phyloP scores from a whole-genome alignment of 2,888 invertebrate species.

The Acanthosoma haemorrhoidale region DNA sequence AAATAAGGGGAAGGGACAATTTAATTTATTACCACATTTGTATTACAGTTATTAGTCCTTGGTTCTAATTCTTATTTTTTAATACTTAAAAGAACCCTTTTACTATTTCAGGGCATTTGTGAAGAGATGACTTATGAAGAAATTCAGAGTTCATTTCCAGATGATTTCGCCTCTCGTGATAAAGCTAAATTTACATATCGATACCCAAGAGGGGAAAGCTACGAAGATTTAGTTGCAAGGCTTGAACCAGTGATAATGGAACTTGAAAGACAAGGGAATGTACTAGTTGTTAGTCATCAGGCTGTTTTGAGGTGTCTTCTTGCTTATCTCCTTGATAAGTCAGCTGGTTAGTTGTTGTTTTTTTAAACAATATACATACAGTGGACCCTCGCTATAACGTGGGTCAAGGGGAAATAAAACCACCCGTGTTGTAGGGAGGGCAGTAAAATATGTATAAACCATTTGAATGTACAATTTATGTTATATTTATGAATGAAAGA shows the following conservation, averaged over 20 bases:
- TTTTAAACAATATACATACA: neutral
- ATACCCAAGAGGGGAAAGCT: constrained; percentile 82
- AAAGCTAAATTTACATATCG: constrained; percentile 95
- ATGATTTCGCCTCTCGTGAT: constrained; percentile 92
- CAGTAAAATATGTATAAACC: too few species aligned
- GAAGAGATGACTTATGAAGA: constrained; percentile 99
- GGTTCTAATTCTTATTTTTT: neutral
- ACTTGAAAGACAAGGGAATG: constrained; percentile 92
- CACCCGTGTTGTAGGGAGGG: too few species aligned
- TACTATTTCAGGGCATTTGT: constrained; percentile 76
- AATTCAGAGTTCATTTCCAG: constrained; percentile 87
- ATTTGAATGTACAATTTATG: too few species aligned
- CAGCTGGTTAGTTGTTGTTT: constrained; percentile 60
- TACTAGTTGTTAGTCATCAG: constrained; percentile 94
- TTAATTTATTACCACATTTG: neutral
- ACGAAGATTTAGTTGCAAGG: constrained; percentile 95
- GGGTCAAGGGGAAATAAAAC: too few species aligned
- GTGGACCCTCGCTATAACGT: too few species aligned
- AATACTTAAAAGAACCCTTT: neutral
- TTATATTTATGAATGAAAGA: too few species aligned
- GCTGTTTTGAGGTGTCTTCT: constrained; percentile 91
- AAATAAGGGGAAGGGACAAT: neutral
- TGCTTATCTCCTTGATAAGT: constrained; percentile 96
- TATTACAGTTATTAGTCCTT: neutral
- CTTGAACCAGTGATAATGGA: constrained; percentile 99